Conservation (phyloP, 2,888 invertebrate genomes). For the Platypus cylindrus region DNA sequence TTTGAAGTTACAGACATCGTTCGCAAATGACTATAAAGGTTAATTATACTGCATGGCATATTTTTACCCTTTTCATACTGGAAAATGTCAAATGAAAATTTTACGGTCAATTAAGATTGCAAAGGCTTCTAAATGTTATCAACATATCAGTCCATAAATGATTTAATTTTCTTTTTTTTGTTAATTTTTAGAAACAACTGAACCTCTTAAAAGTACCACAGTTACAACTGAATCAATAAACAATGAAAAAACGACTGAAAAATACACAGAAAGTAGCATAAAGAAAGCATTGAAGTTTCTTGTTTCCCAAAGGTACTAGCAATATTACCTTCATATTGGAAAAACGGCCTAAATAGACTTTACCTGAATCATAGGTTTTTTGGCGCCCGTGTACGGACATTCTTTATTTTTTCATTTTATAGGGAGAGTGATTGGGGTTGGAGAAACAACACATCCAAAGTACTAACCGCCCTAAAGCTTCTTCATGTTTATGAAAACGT, state of each 20-base stretch:
- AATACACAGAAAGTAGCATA: conserved; percentile 9
- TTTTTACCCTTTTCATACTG: no score
- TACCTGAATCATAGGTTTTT: conserved; percentile 12
- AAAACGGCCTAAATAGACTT: conserved; percentile 13
- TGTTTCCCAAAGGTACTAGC: conserved; percentile 13
- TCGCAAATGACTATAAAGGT: conserved; percentile 22
- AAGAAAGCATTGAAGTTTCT: conserved; percentile 11
- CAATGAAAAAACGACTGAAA: conserved; percentile 8
- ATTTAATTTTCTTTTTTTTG: not conserved
- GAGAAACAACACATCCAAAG: conserved; percentile 75
- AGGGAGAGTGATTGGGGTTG: conserved; percentile 66
- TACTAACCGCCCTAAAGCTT: conserved; percentile 65
- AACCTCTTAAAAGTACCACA: conserved; percentile 16
- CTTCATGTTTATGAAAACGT: conserved; percentile 28
- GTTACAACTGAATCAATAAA: conserved; percentile 8
- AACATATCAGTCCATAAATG: no score
- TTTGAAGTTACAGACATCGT: conserved; percentile 24
- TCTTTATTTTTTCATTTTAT: conserved; percentile 30
- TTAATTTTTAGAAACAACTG: conserved; percentile 18
- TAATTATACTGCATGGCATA: conserved; percentile 7
- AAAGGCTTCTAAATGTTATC: not conserved
- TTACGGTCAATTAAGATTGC: not conserved
- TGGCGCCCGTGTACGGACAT: conserved; percentile 52
- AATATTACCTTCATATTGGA: no score
- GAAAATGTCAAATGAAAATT: not conserved